A percentile compares a stretch with the other conserved stretches of the same genome.
phyloP scores from a whole-genome alignment of 1,140 invertebrate species.

The Medauroidea extradentata region DNA sequence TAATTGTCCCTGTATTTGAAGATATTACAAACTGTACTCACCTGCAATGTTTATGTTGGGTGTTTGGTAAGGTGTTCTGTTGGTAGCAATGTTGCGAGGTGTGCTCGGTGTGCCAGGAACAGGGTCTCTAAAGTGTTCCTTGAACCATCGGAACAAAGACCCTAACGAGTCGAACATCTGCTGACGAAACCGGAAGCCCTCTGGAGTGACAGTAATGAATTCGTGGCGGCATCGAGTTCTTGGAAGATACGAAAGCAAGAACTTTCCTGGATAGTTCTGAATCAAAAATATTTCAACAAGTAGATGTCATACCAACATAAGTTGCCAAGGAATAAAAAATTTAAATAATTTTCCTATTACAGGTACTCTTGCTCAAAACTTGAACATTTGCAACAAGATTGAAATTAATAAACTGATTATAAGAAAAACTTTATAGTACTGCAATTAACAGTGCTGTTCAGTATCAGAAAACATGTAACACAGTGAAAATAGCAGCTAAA shows the following conservation, averaged over 20 bases:
- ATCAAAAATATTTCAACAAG: no score
- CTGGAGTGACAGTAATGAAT: conserved; percentile 84
- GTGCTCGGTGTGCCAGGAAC: conserved; percentile 75
- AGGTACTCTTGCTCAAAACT: no score
- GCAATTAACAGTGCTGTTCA: no score
- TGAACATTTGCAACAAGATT: no score
- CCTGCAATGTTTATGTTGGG: conserved; percentile 51
- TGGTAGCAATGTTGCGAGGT: conserved; percentile 53
- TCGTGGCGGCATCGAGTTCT: conserved; percentile 81
- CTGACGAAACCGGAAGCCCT: conserved; percentile 87
- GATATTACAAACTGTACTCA: neutral
- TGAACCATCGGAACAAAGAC: conserved; percentile 92
- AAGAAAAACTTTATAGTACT: no score
- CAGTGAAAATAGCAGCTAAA: no score
- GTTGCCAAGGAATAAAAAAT: no score
- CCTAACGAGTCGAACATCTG: conserved; percentile 83
- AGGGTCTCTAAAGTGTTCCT: conserved; percentile 93
- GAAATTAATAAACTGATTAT: no score
- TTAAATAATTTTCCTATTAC: no score
- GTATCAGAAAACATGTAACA: no score
- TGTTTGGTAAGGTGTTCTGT: conserved; percentile 64
- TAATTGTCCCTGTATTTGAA: no score
- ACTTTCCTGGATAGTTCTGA: conserved; percentile 90
- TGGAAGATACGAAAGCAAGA: conserved; percentile 90
- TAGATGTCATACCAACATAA: no score